Evolutionary conservation across 2,113 vertebrate species (phyloP), one percentile per base, ranked within the genome.

Genomic region (Erpornis zantholeuca): DNA sequence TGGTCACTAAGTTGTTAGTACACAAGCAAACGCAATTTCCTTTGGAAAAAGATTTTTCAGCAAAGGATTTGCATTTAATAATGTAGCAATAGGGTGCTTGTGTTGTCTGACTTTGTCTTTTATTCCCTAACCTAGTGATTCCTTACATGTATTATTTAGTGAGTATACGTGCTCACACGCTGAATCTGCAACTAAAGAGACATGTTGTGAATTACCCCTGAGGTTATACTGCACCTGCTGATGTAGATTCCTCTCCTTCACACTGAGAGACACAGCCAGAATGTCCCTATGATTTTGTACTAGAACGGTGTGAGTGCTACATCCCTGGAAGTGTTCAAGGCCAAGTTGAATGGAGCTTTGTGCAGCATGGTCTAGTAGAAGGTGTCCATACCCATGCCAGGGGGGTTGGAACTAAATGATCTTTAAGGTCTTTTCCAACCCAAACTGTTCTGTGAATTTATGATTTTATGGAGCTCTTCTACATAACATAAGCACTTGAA

Each of bases 331-430:
- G 44, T 14, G 17, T 22, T 42, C 50, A 56, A 42, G 35, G 9
- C 11, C 40, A 10, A 0, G 0, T 15, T 57, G 47, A 35, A 22
- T 18, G 35, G 22, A 25, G 16, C 8, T 64, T 49, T 64, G 31
- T 56, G 11, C 9, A 57, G 2, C 31, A 8, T 42, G 14, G 14
- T 56, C 21, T 22, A 8, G 49, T 47, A 8, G 11, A 42, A 56
- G 4, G 9, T 49, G 57, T 18, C 5, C 16, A 29, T 22, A 20
- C 3, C 11, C 2, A 0, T 42, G 49, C 13, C 42, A 56, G 21
- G 7, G 7, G 7, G 3, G 0, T 5, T 56, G 49, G 25, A 40
- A 47, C 11, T 8, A 21, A 47, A 64, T 50, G 3, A 33, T 27
- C 31, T 40, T 13, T 57, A 23, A 73, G 5, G 6, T 9, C 19